Evolutionary conservation across 1,140 invertebrate species (phyloP).

Genomic region (Caenorhabditis remanei): DNA sequence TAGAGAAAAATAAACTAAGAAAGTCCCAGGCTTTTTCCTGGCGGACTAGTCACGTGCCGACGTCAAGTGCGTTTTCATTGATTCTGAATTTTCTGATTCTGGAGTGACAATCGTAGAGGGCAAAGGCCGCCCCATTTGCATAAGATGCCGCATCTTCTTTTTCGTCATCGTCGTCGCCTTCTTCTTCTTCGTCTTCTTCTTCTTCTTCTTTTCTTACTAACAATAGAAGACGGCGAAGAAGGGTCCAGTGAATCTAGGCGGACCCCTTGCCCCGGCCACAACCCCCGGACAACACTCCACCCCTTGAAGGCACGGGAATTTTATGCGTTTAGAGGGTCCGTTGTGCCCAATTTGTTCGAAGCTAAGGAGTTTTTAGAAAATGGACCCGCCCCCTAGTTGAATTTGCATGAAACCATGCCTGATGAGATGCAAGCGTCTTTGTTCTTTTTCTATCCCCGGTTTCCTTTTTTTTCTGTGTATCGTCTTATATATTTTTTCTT

Average conservation of each 20-base stretch:
- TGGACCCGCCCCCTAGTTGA: constrained; percentile 14
- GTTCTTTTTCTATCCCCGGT: background rate
- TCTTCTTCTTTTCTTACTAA: constrained; percentile 19
- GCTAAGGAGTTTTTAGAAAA: background rate
- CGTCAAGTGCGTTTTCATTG: background rate
- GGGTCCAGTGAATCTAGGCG: constrained; percentile 41
- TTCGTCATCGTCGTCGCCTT: background rate
- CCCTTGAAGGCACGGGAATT: constrained; percentile 49
- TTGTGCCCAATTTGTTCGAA: constrained; percentile 52
- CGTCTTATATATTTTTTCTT: background rate
- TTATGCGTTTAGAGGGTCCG: constrained; percentile 49
- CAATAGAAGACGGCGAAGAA: constrained; percentile 49
- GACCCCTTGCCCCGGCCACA: constrained; percentile 49
- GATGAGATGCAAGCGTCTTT: constrained; percentile 20
- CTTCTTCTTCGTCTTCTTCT: constrained; percentile 14
- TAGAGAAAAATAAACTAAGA: too few relatives aligned
- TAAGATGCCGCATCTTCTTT: constrained; percentile 30
- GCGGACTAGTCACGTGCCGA: constrained; percentile 14
- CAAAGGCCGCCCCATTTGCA: constrained; percentile 49
- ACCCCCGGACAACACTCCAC: constrained; percentile 27
- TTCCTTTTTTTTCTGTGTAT: background rate
- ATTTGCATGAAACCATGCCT: constrained; percentile 48
- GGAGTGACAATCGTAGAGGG: constrained; percentile 40
- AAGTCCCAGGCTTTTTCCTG: too few relatives aligned
- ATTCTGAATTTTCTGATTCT: constrained; percentile 27